These are phyloP conservation scores for Craseonycteris thonglongyai DNA, from an alignment of 2,113 vertebrate species.

Conservation along the genomic window DNA sequence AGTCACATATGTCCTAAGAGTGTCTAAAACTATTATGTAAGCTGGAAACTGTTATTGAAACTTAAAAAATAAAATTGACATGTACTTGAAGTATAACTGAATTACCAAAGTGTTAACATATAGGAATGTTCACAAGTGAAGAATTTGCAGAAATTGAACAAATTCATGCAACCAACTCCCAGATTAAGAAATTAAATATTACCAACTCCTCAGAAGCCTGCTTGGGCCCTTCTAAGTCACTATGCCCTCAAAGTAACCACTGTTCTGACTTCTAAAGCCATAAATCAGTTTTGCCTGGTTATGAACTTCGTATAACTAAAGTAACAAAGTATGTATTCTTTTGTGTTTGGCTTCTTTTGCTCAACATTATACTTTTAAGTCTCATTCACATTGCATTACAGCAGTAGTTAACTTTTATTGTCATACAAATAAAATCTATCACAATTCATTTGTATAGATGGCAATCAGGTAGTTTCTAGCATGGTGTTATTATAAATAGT, in stretches of 20 bases:
- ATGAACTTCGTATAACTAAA: neutral
- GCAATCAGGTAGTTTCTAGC: neutral
- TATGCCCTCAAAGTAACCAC: neutral
- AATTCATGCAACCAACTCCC: neutral
- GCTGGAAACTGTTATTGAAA: neutral
- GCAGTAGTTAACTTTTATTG: neutral
- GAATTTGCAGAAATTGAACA: neutral
- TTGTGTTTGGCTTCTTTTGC: neutral
- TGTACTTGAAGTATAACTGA: neutral
- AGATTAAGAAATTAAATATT: slow-evolving; percentile 16
- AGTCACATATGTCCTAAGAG: neutral
- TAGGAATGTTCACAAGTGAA: neutral
- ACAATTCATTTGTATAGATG: neutral
- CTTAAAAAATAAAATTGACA: neutral
- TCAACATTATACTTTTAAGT: neutral
- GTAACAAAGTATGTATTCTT: neutral
- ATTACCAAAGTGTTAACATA: neutral
- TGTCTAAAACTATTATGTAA: neutral
- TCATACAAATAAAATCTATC: neutral
- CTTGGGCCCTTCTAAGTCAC: neutral
- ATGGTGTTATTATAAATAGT: neutral
- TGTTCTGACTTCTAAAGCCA: neutral
- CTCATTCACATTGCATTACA: neutral
- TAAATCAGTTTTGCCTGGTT: neutral
- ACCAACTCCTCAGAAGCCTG: neutral